phyloP scores from a whole-genome alignment of 1,140 invertebrate genomes.

The Euwallacea fornicatus region DNA sequence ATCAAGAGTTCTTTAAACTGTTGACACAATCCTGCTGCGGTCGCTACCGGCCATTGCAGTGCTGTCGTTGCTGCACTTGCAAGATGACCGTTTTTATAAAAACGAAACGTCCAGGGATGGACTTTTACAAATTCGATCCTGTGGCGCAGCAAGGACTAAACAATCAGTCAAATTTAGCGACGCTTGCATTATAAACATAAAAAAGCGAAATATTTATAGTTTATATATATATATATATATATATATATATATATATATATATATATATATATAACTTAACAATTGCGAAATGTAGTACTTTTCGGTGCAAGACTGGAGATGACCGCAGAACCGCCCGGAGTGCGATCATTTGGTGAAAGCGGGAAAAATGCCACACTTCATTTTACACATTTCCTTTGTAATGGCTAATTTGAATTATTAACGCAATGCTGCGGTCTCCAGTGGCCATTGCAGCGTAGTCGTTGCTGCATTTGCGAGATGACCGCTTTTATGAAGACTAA shows the following conservation, averaged over 20 bases:
- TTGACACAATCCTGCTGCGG: constrained; percentile 43
- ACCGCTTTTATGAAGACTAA: constrained; percentile 22
- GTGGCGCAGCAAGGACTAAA: no score
- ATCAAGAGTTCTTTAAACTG: constrained; percentile 44
- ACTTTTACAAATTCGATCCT: neutral
- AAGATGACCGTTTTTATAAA: constrained; percentile 31
- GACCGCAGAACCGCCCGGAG: no score
- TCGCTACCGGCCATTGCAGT: constrained; percentile 37
- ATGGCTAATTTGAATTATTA: constrained; percentile 44
- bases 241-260: no score
- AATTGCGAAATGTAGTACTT: no score
- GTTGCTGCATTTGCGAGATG: constrained; percentile 28
- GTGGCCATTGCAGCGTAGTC: constrained; percentile 28
- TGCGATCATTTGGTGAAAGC: no score
- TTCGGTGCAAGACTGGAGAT: no score
- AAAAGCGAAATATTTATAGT: no score
- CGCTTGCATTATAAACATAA: no score
- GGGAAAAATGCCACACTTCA: constrained; percentile 14
- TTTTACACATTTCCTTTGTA: constrained; percentile 36
- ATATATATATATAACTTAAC: no score
- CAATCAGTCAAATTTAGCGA: no score
- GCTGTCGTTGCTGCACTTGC: constrained; percentile 26
- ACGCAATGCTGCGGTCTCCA: constrained; percentile 39
- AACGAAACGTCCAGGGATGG: constrained; percentile 7
- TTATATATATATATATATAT: no score